Base-by-base conservation (phyloP, 2,113 vertebrate genomes). In the Phoxinus phoxinus region DNA sequence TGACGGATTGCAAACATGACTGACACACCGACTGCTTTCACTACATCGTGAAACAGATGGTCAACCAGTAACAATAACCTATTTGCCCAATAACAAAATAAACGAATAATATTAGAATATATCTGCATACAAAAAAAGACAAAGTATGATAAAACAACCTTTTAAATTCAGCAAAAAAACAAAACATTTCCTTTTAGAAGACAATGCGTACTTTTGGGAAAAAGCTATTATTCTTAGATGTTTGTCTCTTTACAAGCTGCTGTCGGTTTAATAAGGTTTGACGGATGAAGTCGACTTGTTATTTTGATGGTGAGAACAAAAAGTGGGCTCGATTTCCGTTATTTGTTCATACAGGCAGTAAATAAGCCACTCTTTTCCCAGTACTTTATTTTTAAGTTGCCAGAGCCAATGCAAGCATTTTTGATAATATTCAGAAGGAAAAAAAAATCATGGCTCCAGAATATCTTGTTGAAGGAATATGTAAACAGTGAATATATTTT, bases 11-110 rank as follows among this genome's bases (percentile, higher is more conserved):
- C 48, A 87, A 51, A 61, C 58, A 17, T 44, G 76, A 74, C 58
- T 81, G 81, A 89, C 17, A 86, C 87, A 90, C 67, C 86, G 90
- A 93, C 93, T 94, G 92, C 92, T 94, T 88, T 80, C 67, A 65
- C 74, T 65, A 58, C n/a, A 25, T 77, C 59, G 32, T 74, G 12
- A n/a, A 41, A 86, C 75, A 86, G 74, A 74, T 72, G 27, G 19
- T 41, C 37, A 53, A 71, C 12, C 44, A 30, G 44, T 48, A n/a
- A n/a, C n/a, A n/a, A n/a, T n/a, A n/a, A n/a, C n/a, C n/a, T n/a
- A 13, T 27, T n/a, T 48, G n/a, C 25, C 73, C 73, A 27, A 27
- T 48, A 27, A 51, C 25, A 75, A 37, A 51, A 27, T 27, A 8
- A 51, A 75, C 41, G 19, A 30, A 48, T 25, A 44, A n/a, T 48